A percentile compares a stretch with the other conserved stretches of the same genome.
Evolutionary conservation across 2,888 invertebrate genomes (phyloP).

Genomic region (Romanomermis culicivorax): DNA sequence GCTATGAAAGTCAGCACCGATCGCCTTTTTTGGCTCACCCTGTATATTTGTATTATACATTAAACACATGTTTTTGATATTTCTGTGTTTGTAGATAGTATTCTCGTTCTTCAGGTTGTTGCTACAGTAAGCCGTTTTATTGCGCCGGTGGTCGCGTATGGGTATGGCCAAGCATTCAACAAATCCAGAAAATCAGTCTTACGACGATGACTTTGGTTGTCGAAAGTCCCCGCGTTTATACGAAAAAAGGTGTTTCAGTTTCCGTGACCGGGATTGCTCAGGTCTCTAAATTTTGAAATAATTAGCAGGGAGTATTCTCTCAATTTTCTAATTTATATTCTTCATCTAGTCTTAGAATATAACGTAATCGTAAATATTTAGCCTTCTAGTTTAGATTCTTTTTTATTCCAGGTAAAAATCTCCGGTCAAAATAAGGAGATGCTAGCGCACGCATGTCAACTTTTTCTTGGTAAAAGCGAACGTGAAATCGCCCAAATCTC

Average conservation of each 20-base stretch:
- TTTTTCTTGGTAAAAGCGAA: conserved; percentile 31
- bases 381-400: not conserved
- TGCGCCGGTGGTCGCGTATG: conserved; percentile 90
- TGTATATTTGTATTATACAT: too few relatives aligned
- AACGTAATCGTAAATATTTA: not conserved
- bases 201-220: conserved; percentile 94
- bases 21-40: too few relatives aligned
- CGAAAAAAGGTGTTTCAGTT: conserved; percentile 84
- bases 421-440: conserved; percentile 32
- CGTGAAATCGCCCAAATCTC: conserved; percentile 29
- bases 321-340: not conserved
- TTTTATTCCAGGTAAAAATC: conserved; percentile 29
- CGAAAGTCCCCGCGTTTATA: conserved; percentile 82
- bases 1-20: too few relatives aligned
- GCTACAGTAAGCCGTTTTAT: conserved; percentile 69
- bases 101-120: conserved; percentile 81
- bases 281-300: conserved; percentile 35
- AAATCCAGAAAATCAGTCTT: conserved; percentile 50
- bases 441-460: conserved; percentile 32
- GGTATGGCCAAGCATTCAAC: conserved; percentile 70
- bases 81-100: too few relatives aligned
- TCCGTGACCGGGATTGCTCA: conserved; percentile 92
- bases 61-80: too few relatives aligned
- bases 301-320: not conserved
- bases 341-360: not conserved